phyloP scores from a whole-genome alignment of 2,888 invertebrate genomes.

The Ormia ochracea region DNA sequence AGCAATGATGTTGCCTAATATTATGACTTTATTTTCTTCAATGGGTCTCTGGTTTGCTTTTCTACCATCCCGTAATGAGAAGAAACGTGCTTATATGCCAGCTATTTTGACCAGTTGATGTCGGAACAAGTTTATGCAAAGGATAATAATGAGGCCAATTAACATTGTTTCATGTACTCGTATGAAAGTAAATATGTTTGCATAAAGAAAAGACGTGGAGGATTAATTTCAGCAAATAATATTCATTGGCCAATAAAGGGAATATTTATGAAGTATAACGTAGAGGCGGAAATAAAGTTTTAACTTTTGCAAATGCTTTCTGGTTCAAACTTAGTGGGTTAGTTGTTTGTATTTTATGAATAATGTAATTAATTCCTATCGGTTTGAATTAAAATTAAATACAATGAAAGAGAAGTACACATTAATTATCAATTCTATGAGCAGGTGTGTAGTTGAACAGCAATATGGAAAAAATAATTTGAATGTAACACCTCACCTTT shows the following conservation, averaged over 20 bases:
- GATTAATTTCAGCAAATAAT: too few species aligned
- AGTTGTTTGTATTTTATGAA: not conserved
- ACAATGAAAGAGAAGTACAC: too few species aligned
- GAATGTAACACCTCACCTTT: too few species aligned
- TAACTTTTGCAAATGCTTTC: not conserved
- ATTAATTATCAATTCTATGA: too few species aligned
- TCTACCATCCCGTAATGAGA: not conserved
- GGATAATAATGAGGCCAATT: constrained; percentile 31
- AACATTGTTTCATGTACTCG: constrained; percentile 31
- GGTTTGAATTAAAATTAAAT: too few species aligned
- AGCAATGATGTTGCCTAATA: not conserved
- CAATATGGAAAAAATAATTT: too few species aligned
- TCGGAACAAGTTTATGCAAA: not conserved
- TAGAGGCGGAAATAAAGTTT: not conserved
- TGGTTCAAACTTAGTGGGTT: not conserved
- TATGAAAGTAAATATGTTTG: constrained; percentile 25
- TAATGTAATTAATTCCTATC: too few species aligned
- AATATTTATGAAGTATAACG: not conserved
- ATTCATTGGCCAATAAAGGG: too few species aligned
- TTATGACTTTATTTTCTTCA: not conserved
- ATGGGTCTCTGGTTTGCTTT: not conserved
- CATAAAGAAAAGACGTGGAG: not conserved
- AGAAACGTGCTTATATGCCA: constrained; percentile 24
- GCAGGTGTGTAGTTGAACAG: too few species aligned
- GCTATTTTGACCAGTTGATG: not conserved